Conservation (phyloP, 2,797 vertebrate species). For the Emydoidea blandingii region DNA sequence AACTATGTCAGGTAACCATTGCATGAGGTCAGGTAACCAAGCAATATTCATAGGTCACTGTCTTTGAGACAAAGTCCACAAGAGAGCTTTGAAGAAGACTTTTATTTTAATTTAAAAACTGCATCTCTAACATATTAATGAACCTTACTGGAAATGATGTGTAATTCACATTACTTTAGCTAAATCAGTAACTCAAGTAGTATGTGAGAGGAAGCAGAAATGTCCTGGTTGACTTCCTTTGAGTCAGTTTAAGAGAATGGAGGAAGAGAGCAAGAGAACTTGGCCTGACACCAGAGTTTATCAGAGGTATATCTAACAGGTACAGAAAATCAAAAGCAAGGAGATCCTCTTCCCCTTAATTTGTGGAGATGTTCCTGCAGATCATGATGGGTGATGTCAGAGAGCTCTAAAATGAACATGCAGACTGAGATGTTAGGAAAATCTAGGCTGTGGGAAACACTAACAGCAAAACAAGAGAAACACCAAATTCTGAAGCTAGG, state of each 20-base stretch:
- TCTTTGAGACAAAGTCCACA: constrained; percentile 29
- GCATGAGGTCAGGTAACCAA: not conserved
- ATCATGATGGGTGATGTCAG: not conserved
- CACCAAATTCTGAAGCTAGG: not conserved
- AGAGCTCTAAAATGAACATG: not conserved
- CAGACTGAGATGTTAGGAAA: not conserved
- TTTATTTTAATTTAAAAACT: constrained; percentile 8
- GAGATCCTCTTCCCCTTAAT: not conserved
- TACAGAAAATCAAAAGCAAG: not conserved
- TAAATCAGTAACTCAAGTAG: constrained; percentile 4
- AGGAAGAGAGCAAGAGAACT: not conserved
- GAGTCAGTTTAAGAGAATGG: not conserved
- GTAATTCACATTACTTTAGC: constrained; percentile 16
- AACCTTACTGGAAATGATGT: not conserved
- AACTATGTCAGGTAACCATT: not conserved
- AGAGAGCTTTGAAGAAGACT: constrained; percentile 2
- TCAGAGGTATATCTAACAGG: not conserved
- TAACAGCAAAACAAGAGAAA: not conserved
- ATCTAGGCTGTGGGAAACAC: not conserved
- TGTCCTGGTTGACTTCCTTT: not conserved
- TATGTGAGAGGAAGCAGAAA: not conserved
- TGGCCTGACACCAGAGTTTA: not conserved
- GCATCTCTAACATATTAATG: constrained; percentile 23
- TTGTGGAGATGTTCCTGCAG: not conserved
- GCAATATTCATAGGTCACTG: constrained; percentile 35